A percentile compares a stretch with the other conserved stretches of the same genome.
Evolutionary conservation across 53 echinoderm and acorn worm species (phyloP).

Genomic region (Astropecten irregularis): DNA sequence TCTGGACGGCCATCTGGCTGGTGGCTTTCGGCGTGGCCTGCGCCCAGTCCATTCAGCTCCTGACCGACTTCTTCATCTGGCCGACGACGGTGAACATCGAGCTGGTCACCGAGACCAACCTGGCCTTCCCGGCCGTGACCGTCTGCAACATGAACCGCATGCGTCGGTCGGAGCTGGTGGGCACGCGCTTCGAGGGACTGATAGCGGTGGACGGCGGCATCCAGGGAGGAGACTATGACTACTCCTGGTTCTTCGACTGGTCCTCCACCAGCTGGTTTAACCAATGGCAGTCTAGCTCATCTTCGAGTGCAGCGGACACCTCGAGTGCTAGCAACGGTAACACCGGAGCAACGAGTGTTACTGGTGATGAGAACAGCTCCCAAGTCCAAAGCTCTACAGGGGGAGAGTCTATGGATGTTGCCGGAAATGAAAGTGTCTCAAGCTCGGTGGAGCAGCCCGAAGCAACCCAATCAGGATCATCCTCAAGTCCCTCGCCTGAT

Average conservation of each 20-base stretch:
- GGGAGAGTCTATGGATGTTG: not conserved
- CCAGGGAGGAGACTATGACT: not conserved
- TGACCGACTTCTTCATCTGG: not conserved
- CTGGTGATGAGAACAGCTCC: too few species aligned
- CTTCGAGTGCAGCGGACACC: not conserved
- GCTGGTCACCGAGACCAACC: slow-evolving; percentile 48
- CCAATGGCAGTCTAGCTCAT: slow-evolving; percentile 32
- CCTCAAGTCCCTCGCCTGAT: too few species aligned
- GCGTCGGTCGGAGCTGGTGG: slow-evolving; percentile 32
- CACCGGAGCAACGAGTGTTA: too few species aligned
- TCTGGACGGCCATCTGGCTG: not conserved
- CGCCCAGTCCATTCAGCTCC: not conserved
- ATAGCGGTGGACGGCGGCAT: slow-evolving; percentile 83
- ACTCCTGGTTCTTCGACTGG: slow-evolving; percentile 75
- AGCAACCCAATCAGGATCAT: too few species aligned
- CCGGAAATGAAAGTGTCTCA: not conserved
- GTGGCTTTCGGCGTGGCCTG: not conserved
- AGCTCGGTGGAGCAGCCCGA: too few species aligned
- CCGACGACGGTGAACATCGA: slow-evolving; percentile 50
- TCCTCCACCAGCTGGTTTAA: slow-evolving; percentile 54
- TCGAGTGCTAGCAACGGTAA: not conserved
- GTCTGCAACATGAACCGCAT: slow-evolving; percentile 80
- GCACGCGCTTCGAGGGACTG: slow-evolving; percentile 80
- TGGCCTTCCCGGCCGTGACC: slow-evolving; percentile 80
- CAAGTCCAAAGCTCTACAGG: not conserved